phyloP scores from a whole-genome alignment of 1,140 invertebrate species.

The Sipha flava region DNA sequence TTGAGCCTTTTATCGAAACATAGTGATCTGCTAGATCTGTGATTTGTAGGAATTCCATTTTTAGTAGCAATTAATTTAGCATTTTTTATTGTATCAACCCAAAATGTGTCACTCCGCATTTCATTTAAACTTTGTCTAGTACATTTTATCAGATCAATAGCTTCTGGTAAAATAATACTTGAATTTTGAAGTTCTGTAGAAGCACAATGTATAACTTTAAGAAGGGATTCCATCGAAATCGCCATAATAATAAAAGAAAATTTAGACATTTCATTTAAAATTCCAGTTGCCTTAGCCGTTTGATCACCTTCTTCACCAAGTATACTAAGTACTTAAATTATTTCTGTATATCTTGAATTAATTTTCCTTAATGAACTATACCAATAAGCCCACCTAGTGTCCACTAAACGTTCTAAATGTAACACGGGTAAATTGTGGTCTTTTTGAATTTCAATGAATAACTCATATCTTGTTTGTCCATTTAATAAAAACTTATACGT shows the following conservation, averaged over 20 bases:
- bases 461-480: background rate
- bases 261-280: background rate
- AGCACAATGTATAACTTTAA: background rate
- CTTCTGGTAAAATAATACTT: background rate
- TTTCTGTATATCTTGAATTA: background rate
- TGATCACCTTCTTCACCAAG: background rate
- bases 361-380: background rate
- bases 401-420: background rate
- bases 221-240: background rate
- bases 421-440: background rate
- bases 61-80: background rate
- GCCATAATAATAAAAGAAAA: background rate
- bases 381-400: background rate
- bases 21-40: background rate
- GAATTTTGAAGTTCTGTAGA: background rate
- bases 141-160: background rate
- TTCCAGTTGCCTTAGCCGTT: background rate
- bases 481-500: background rate
- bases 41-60: background rate
- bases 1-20: background rate
- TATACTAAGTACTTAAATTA: background rate
- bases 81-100: background rate
- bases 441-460: constrained; percentile 9
- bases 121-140: constrained; percentile 2
- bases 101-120: background rate